Base-by-base conservation (phyloP, 2,113 vertebrate species). In the Halcyon malimbica region DNA sequence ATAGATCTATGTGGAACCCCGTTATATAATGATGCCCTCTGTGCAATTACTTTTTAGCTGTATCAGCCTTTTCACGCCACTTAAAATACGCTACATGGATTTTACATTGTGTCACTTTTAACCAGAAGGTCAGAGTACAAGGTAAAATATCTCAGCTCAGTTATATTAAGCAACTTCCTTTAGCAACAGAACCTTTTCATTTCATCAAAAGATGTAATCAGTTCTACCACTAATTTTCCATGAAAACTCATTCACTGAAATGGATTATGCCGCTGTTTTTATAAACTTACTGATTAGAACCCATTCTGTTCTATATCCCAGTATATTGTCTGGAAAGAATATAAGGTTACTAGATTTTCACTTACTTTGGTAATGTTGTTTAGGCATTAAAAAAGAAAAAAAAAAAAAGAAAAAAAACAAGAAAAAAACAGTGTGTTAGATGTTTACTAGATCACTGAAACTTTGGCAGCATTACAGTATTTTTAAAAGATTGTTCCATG, bases 1-100 rank as follows among this genome's bases (percentile, higher is more conserved):
- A 96, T 96, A 97, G 92, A 92, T 84, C 48, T 89, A 24, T 97
- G 95, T 97, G 96, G 94, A 95, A 96, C 96, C 96, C 94, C 95
- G 0, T 96, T 97, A 95, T 95, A 96, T 95, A 96, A 96, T 82
- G 94, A 89, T 96, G 96, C 90, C 90, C 96, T 96, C 88, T 87
- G 59, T 95, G 91, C 95, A 97, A 93, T 97, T 95, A 95, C 75
- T 94, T 94, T 96, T 91, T 96, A 87, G 83, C 89, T 94, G 48
- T 82, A 92, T 97, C 95, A 95, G 96, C 95, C 86, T 89, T 96
- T 96, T 92, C 54, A 68, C 0, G 0, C 48, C 90, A 91, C 62
- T 95, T 91, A 89, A 95, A 94, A 83, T 95, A 79, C 90, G 83
- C 90, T 87, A 73, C 92, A 64, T 37, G 51, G 74, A 90, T 93